phyloP scores from a whole-genome alignment of 2,797 vertebrate genomes.

The Mormyrus hasselquistii region DNA sequence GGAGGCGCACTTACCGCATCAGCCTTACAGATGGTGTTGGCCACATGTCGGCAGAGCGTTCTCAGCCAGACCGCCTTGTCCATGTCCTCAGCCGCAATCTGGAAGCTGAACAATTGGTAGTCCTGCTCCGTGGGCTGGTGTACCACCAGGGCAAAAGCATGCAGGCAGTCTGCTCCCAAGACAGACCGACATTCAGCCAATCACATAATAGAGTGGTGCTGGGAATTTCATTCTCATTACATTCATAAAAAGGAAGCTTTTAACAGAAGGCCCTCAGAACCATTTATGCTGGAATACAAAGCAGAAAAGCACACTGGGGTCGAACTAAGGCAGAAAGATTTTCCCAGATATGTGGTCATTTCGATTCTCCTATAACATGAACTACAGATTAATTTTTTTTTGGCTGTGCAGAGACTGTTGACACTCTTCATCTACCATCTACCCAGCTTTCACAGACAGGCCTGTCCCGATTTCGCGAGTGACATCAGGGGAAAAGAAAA shows the following conservation, averaged over 20 bases:
- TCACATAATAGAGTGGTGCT: background rate
- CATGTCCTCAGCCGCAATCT: slow-evolving; percentile 79
- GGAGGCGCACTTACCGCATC: slow-evolving; percentile 75
- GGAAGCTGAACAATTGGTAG: slow-evolving; percentile 92
- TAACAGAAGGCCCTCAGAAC: background rate
- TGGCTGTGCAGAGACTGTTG: background rate
- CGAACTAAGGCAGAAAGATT: background rate
- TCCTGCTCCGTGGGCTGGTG: slow-evolving; percentile 87
- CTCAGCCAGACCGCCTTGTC: slow-evolving; percentile 82
- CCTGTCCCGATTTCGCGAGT: background rate
- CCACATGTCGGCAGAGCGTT: slow-evolving; percentile 85
- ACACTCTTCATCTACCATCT: background rate
- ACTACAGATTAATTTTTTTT: background rate
- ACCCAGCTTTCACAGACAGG: background rate
- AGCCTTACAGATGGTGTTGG: slow-evolving; percentile 94
- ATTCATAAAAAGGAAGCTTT: background rate
- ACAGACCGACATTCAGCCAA: background rate
- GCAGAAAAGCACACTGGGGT: background rate
- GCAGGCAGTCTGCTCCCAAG: slow-evolving; percentile 75
- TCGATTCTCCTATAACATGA: background rate
- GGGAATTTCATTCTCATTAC: background rate
- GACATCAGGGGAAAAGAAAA: background rate
- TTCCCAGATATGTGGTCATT: background rate
- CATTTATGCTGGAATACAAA: background rate
- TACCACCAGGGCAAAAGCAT: slow-evolving; percentile 89